phyloP scores from a whole-genome alignment of 1,140 invertebrate genomes.

The Hylyphantes graminicola region DNA sequence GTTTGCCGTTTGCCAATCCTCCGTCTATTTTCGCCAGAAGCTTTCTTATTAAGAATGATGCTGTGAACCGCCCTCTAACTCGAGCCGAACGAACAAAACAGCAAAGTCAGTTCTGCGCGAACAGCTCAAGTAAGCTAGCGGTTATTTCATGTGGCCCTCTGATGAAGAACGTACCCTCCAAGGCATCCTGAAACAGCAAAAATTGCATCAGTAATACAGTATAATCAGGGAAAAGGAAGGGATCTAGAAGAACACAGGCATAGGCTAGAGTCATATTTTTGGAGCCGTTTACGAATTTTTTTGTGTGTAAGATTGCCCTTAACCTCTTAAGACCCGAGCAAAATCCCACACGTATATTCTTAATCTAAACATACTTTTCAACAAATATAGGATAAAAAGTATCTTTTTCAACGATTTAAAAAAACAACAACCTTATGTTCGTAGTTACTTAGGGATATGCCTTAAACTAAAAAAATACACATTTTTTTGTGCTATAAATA shows the following conservation, averaged over 20 bases:
- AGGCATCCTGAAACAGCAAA: not conserved
- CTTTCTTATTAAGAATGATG: not conserved
- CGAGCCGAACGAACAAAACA: conserved; percentile 63
- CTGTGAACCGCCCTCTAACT: conserved; percentile 58
- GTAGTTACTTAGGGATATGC: too few relatives aligned
- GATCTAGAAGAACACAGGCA: not conserved
- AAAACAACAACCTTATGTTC: too few relatives aligned
- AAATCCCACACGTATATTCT: too few relatives aligned
- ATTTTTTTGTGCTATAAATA: too few relatives aligned
- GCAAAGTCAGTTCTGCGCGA: conserved; percentile 54
- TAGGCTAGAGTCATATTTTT: not conserved
- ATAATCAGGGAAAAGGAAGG: not conserved
- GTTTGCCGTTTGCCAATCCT: too few relatives aligned
- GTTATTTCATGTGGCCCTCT: not conserved
- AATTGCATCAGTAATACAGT: not conserved
- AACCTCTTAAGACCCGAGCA: too few relatives aligned
- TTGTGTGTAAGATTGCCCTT: too few relatives aligned
- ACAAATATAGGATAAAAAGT: too few relatives aligned
- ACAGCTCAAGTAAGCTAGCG: conserved; percentile 62
- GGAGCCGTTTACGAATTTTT: not conserved
- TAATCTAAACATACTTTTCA: too few relatives aligned
- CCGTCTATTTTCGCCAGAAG: too few relatives aligned
- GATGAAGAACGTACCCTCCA: not conserved
- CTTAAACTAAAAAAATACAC: too few relatives aligned
- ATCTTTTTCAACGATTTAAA: too few relatives aligned